Base-by-base conservation (phyloP, 2,797 vertebrate species). In the Xiphorhynchus erythropygius region DNA sequence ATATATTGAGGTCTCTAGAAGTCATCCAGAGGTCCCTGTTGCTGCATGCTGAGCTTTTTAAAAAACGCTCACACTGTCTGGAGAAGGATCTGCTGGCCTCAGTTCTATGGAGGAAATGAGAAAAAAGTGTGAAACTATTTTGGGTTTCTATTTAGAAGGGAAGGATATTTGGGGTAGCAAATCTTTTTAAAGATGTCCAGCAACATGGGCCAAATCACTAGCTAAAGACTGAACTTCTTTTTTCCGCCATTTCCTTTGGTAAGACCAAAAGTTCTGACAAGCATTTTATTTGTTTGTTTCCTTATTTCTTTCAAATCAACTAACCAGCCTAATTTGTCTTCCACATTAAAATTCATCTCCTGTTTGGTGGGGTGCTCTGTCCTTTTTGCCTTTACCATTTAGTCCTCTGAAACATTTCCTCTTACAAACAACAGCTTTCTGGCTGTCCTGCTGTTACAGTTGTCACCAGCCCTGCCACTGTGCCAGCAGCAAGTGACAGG, bases 141-240 rank as follows among this genome's bases (percentile, higher is more conserved):
- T 76, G 46, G 33, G 53, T 15, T 82, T 67, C 60, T 57, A 2
- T 57, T 89, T 83, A 55, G 50, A 49, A 93, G 28, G 87, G 55
- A 81, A 77, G 24, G 53, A 19, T 74, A 35, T 44, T 89, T 74
- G n/a, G 59, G 30, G 59, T 56, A 89, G 60, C 35, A 74, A 87
- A 71, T 68, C 84, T 89, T 70, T 97, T 92, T 55, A 50, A 87
- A 85, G 64, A 28, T 92, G 37, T 82, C 86, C 90, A 92, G 71
- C 56, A 93, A 42, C 50, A 30, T 44, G 65, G 88, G 76, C 82
- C 85, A 94, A 93, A 84, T 84, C 27, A 44, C 30, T 39, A 76
- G 25, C n/a, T 35, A 91, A 71, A 81, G 53, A 92, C 74, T 19
- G 0, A 81, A 76, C 44, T 87, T 44, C 9, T 39, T 23, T 11